These are phyloP conservation scores for Colossoma macropomum DNA, from an alignment of 2,113 vertebrate species.

Conservation along the genomic window DNA sequence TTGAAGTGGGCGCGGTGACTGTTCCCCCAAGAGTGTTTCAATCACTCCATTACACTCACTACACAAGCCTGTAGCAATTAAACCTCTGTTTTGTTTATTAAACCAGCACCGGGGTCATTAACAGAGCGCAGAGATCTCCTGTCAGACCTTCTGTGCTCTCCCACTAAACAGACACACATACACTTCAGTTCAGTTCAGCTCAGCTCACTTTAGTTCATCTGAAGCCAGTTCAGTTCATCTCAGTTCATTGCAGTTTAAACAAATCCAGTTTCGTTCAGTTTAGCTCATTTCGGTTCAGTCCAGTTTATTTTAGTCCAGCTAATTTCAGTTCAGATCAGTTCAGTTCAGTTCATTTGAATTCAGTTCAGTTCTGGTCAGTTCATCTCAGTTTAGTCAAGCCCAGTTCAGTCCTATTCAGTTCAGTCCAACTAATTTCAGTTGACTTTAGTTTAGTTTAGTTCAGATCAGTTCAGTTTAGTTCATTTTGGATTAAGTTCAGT, in stretches of 20 bases:
- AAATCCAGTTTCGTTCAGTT: not conserved
- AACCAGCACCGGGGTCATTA: slow-evolving; percentile 2
- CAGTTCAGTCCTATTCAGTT: too few species aligned
- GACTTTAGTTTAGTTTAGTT: too few species aligned
- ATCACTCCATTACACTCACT: slow-evolving; percentile 2
- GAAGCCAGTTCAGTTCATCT: not conserved
- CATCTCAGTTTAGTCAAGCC: too few species aligned
- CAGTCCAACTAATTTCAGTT: too few species aligned
- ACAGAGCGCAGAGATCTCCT: not conserved
- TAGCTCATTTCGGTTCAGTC: too few species aligned
- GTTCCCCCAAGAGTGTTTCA: slow-evolving; percentile 36
- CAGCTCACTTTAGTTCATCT: too few species aligned
- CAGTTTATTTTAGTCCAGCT: too few species aligned
- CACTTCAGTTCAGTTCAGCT: not conserved
- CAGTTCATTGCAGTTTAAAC: too few species aligned
- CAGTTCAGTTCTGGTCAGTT: not conserved
- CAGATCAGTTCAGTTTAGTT: too few species aligned
- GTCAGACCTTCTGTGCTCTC: not conserved
- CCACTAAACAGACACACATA: not conserved
- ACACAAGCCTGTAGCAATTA: not conserved
- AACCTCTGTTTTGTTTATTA: slow-evolving; percentile 14
- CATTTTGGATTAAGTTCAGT: too few species aligned
- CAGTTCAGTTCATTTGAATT: too few species aligned
- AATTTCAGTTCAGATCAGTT: not conserved
- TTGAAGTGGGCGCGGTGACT: not conserved